Percentiles rank a stretch among this genome's conserved stretches.
phyloP scores from a whole-genome alignment of 2,113 vertebrate species.

The Sterrhoptilus dennistouni region DNA sequence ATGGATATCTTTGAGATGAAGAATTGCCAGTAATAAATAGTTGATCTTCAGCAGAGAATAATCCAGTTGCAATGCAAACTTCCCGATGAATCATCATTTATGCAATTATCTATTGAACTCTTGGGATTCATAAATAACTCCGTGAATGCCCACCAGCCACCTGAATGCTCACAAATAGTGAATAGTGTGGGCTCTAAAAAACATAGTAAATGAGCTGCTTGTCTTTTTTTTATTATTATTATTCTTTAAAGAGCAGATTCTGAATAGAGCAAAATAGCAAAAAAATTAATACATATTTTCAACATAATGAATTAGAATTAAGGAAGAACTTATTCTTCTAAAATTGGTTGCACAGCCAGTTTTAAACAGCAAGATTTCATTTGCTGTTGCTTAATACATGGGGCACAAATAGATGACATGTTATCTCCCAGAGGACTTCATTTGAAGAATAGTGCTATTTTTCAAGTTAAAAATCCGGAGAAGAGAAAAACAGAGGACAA shows the following conservation, averaged over 20 bases:
- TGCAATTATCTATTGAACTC: background rate
- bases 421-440: background rate
- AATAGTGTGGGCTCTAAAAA: background rate
- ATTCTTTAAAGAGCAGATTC: background rate
- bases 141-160: background rate
- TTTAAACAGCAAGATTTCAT: background rate
- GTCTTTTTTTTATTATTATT: background rate
- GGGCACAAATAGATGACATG: background rate
- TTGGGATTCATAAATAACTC: constrained; percentile 2
- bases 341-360: background rate
- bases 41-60: background rate
- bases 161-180: background rate
- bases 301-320: background rate
- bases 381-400: background rate
- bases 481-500: background rate
- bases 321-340: background rate
- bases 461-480: background rate
- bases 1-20: background rate
- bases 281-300: background rate
- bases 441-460: background rate
- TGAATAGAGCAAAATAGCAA: background rate
- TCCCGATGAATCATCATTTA: background rate
- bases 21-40: background rate
- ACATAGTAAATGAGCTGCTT: background rate
- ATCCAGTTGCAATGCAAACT: background rate